These are phyloP conservation scores for Furcula furcula DNA, from an alignment of 2,888 invertebrate genomes.

Conservation along the genomic window DNA sequence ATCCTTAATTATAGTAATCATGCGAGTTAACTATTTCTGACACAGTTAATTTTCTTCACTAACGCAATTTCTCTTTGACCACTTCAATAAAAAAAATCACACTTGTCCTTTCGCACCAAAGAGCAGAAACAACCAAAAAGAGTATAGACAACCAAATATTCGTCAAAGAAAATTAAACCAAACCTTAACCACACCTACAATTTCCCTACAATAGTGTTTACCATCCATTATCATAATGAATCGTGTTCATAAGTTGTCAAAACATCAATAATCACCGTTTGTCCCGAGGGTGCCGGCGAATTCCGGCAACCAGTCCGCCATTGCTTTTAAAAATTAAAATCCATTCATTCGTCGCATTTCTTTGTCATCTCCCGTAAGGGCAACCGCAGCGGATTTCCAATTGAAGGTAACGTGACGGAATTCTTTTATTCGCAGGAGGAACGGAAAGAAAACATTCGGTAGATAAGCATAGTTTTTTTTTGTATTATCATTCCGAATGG, in stretches of 20 bases:
- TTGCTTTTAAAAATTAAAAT: constrained; percentile 77
- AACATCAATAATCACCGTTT: constrained; percentile 71
- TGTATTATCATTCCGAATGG: too few relatives aligned
- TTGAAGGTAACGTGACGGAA: constrained; percentile 47
- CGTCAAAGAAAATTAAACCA: too few relatives aligned
- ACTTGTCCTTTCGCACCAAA: too few relatives aligned
- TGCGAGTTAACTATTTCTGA: too few relatives aligned
- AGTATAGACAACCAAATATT: too few relatives aligned
- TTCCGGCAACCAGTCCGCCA: constrained; percentile 61
- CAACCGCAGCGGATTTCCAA: constrained; percentile 51
- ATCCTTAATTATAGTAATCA: too few relatives aligned
- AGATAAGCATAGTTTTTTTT: constrained; percentile 6
- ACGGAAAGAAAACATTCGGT: constrained; percentile 24
- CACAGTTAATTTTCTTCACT: too few relatives aligned
- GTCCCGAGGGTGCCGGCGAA: constrained; percentile 56
- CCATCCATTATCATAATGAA: constrained; percentile 55
- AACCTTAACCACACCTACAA: too few relatives aligned
- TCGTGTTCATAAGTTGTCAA: constrained; percentile 60
- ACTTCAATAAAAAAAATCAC: too few relatives aligned
- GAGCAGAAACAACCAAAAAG: too few relatives aligned
- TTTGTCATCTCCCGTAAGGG: constrained; percentile 64
- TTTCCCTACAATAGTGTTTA: constrained; percentile 13
- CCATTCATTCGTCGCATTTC: constrained; percentile 69
- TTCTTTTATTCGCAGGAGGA: constrained; percentile 27
- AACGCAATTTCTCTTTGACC: too few relatives aligned